Base-by-base conservation (phyloP, 2,797 vertebrate genomes). In the Schizopygopsis pylzovi region DNA sequence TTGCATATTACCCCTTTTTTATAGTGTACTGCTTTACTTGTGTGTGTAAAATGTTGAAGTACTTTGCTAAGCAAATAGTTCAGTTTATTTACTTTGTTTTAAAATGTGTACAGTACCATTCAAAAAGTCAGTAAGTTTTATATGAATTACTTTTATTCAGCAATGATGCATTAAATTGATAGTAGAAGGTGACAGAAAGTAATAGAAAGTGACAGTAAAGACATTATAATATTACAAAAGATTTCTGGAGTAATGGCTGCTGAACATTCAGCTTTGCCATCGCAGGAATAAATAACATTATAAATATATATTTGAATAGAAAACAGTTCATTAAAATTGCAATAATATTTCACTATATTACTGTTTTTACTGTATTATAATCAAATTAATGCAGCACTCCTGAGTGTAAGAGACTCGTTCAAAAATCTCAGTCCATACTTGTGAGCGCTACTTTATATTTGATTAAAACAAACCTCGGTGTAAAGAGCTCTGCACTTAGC, bases 401-500 rank as follows among this genome's bases (percentile, higher is more conserved):
- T 63, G 22, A 25, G 4, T 43, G 37, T 79, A 61, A 61, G 39
- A 59, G 7, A 43, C 13, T 59, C 28, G 0, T 52, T 59, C 13
- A 41, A 63, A 76, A 45, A 72, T 72, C 39, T 3, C 8, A n/a
- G n/a, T 7, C 4, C n/a, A 28, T 45, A 28, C n/a, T 12, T 79
- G 45, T 63, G 16, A 79, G 20, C 15, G 0, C 54, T 63, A 33
- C 43, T 49, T 18, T 83, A 52, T 83, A 13, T 84, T 77, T 84
- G 67, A 72, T 81, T 54, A 16, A 56, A 78, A 61, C 56, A 71
- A 79, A 63, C 13, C 3, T 67, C 3, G 11, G 47, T 37, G 28
- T 61, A 47, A 52, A 56, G 45, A 78, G 54, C 45, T 52, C 39
- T 68, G 47, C 73, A 67, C 37, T 73, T 67, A 67, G 43, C 67